Conservation (phyloP, 2,113 vertebrate genomes). For the human region GRCh38 chr11:21402501-21403000, state of each 20-base stretch:
- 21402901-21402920: not conserved
- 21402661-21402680: not conserved
- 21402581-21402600: not conserved
- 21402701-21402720: not conserved
- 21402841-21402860: not conserved
- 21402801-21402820: not conserved
- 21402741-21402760: fast-evolving
- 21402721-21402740: not conserved
- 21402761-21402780: not conserved
- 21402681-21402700: not conserved
- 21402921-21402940: not conserved
- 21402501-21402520: not conserved
- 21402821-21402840: not conserved
- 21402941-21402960: not conserved
- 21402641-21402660: not conserved
- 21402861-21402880: not conserved
- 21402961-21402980: not conserved
- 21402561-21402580: not conserved
- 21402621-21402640: not conserved
- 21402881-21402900: not conserved
- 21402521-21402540: not conserved
- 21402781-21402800: not conserved
- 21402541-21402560: not conserved
- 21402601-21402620: not conserved
- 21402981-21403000: constrained; percentile 9